These are phyloP conservation scores for Conger conger DNA, from an alignment of 2,113 vertebrate species.

Conservation along the genomic window DNA sequence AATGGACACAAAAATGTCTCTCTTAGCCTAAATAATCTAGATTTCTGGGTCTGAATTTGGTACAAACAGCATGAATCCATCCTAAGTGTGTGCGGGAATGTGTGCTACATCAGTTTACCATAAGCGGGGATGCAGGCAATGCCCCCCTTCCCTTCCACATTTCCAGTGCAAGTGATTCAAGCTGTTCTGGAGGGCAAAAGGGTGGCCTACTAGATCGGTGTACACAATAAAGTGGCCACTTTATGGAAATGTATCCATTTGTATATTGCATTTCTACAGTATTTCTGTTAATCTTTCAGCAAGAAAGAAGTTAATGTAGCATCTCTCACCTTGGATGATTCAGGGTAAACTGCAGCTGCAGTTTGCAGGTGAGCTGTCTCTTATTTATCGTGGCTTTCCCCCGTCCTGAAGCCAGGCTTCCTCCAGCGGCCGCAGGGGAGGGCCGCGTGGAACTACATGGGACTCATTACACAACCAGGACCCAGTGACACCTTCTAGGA, in stretches of 20 bases:
- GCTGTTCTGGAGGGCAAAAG: no score
- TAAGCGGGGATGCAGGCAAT: no score
- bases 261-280: background rate
- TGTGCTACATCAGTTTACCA: no score
- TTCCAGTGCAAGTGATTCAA: no score
- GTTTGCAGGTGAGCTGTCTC: background rate
- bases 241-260: background rate
- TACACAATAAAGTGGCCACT: no score
- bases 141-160: no score
- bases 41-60: no score
- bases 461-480: background rate
- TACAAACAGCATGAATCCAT: no score
- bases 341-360: background rate
- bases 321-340: background rate
- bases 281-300: background rate
- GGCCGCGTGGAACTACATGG: background rate
- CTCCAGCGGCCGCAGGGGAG: background rate
- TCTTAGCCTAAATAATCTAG: no score
- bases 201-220: no score
- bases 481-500: background rate
- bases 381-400: background rate
- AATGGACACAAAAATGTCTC: no score
- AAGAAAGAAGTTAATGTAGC: background rate
- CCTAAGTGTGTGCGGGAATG: no score
- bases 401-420: background rate